phyloP scores from a whole-genome alignment of 2,113 vertebrate species.

The Sardina pilchardus region DNA sequence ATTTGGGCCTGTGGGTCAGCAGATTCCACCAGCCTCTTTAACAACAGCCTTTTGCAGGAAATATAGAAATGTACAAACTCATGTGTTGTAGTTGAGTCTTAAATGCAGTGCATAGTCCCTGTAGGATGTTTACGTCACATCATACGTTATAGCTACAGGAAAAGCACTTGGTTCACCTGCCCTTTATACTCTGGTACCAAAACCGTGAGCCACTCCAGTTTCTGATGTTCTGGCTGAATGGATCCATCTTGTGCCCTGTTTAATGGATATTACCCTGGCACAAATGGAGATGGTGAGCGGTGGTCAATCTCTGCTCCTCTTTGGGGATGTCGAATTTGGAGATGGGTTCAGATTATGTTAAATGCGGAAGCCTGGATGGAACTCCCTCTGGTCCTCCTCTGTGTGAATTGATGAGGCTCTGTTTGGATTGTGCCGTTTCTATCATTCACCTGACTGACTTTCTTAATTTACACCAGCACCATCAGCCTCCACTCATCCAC shows the following conservation, averaged over 20 bases:
- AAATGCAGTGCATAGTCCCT: neutral
- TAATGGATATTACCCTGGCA: neutral
- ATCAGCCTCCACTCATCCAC: neutral
- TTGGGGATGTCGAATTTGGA: neutral
- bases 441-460: neutral
- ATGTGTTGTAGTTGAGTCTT: neutral
- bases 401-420: neutral
- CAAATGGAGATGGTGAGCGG: neutral
- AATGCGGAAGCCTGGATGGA: neutral
- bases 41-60: neutral
- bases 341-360: neutral
- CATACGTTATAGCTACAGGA: neutral
- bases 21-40: neutral
- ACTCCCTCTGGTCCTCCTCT: neutral
- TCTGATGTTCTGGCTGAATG: neutral
- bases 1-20: constrained; percentile 5
- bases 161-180: neutral
- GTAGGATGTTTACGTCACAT: neutral
- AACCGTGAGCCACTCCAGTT: neutral
- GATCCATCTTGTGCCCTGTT: neutral
- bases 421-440: neutral
- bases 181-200: neutral
- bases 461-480: neutral
- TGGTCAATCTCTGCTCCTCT: neutral
- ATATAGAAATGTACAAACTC: neutral